These are phyloP conservation scores for Tenrec ecaudatus DNA, from an alignment of 2,113 vertebrate genomes.

Conservation along the genomic window DNA sequence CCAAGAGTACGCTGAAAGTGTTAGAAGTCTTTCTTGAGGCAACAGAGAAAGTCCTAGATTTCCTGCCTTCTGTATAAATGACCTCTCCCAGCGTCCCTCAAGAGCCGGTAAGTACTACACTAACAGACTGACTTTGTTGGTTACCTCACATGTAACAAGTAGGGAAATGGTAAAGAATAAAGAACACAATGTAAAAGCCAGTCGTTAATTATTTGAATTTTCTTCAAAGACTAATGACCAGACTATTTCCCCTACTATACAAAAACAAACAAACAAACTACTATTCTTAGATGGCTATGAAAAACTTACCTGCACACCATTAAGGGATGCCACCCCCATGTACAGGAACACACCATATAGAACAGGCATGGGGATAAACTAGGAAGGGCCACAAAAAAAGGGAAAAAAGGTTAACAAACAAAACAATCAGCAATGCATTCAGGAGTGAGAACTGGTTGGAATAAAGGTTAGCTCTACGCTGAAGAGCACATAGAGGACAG, in stretches of 20 bases:
- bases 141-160: constrained; percentile 4
- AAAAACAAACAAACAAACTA: neutral
- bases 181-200: neutral
- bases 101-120: neutral
- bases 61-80: neutral
- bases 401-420: neutral
- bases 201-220: neutral
- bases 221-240: neutral
- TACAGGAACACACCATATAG: constrained; percentile 92
- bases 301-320: constrained; percentile 89
- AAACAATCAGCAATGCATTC: neutral
- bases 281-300: neutral
- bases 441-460: neutral
- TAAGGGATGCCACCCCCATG: constrained; percentile 91
- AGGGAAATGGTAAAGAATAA: neutral
- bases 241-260: neutral
- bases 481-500: neutral
- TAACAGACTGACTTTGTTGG: neutral
- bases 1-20: neutral
- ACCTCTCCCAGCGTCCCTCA: neutral
- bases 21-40: neutral
- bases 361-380: constrained; percentile 93
- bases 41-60: neutral
- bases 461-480: constrained; percentile 25
- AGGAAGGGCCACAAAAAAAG: neutral